Percentiles rank a stretch among this genome's conserved stretches.
Conservation (phyloP, 2,113 vertebrate genomes). For the Heteronetta atricapilla region DNA sequence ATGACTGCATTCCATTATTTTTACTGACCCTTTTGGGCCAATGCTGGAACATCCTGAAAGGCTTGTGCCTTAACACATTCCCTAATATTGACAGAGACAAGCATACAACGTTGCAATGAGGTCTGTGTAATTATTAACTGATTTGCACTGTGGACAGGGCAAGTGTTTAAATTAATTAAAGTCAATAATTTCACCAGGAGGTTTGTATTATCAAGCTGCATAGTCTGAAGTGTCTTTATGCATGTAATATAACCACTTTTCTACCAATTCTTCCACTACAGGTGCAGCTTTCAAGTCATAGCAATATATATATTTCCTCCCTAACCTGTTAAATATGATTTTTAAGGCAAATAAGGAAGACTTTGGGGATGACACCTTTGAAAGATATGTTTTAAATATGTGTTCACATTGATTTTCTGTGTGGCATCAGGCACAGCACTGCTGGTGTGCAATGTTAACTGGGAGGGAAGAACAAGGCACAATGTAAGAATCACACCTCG, state of each 20-base stretch:
- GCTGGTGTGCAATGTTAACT: not conserved
- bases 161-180: not conserved
- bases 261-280: not conserved
- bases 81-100: not conserved
- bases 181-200: not conserved
- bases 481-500: not conserved
- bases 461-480: not conserved
- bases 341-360: not conserved
- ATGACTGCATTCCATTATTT: not conserved
- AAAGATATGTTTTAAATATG: not conserved
- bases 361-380: not conserved
- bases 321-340: not conserved
- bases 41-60: not conserved
- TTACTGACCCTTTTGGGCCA: not conserved
- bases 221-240: not conserved
- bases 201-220: not conserved
- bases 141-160: not conserved
- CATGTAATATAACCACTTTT: not conserved
- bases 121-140: not conserved
- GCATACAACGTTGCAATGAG: not conserved
- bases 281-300: not conserved
- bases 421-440: not conserved
- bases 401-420: not conserved
- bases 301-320: not conserved
- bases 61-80: not conserved